phyloP scores from a whole-genome alignment of 2,113 vertebrate species.

The Columbina picui region DNA sequence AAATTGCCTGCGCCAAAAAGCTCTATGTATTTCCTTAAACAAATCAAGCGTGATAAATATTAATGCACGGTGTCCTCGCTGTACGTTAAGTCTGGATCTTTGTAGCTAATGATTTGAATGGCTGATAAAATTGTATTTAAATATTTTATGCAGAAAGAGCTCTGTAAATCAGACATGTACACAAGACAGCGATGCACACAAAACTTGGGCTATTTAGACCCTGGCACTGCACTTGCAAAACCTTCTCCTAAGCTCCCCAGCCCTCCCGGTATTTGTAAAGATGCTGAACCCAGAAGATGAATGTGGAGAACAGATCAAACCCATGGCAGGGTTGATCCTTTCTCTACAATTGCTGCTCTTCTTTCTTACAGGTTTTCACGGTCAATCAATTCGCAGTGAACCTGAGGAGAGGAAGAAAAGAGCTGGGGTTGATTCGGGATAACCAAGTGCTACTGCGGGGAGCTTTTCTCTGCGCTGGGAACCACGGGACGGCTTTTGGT shows the following conservation, averaged over 20 bases:
- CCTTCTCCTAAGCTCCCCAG: neutral
- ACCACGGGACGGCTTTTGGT: neutral
- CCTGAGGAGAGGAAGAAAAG: neutral
- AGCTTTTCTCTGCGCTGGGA: neutral
- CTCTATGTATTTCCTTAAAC: slow-evolving; percentile 50
- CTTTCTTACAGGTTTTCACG: neutral
- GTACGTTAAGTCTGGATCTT: neutral
- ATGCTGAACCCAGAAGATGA: neutral
- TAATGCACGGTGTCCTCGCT: slow-evolving; percentile 45
- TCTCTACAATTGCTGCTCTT: neutral
- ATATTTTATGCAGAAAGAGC: slow-evolving; percentile 28
- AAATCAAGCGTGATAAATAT: slow-evolving; percentile 72
- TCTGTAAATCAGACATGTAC: neutral
- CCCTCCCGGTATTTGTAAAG: neutral
- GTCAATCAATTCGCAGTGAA: neutral
- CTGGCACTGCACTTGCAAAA: neutral
- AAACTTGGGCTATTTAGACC: too few relatives aligned
- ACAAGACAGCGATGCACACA: rapidly evolving
- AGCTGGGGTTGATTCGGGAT: neutral
- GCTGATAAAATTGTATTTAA: slow-evolving; percentile 36
- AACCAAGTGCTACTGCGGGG: neutral
- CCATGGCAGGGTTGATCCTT: neutral
- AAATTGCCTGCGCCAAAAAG: slow-evolving; percentile 19
- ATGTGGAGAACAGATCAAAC: neutral
- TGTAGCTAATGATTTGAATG: slow-evolving; percentile 43